Conservation (phyloP, 1,140 invertebrate species). For the Lepidurus apus region DNA sequence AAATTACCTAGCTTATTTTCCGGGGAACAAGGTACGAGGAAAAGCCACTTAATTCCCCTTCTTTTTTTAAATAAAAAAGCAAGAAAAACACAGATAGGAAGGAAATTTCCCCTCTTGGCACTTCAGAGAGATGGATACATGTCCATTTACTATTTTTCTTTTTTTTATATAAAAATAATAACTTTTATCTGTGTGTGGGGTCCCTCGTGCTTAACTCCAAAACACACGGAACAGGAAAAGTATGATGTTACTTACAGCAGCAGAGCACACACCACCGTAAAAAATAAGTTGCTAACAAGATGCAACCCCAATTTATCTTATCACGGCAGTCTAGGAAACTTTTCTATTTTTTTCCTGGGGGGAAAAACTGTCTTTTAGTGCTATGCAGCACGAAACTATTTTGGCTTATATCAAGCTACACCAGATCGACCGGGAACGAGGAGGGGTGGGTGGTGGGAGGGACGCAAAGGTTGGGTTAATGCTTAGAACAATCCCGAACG, state of each 20-base stretch:
- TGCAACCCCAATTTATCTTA: conserved; percentile 2
- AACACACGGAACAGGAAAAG: neutral
- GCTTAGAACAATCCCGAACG: neutral
- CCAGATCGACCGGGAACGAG: no score
- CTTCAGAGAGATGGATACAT: neutral
- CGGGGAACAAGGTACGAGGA: neutral
- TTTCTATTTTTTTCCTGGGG: neutral
- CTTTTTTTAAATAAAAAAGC: neutral
- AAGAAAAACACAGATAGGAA: neutral
- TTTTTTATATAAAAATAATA: neutral
- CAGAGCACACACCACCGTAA: neutral
- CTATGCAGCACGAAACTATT: no score
- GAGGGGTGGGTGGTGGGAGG: no score
- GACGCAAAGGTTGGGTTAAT: no score
- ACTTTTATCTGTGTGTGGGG: neutral
- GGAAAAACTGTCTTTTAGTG: neutral
- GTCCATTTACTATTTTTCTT: neutral
- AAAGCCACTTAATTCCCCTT: conserved; percentile 3
- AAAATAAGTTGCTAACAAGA: neutral
- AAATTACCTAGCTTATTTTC: neutral
- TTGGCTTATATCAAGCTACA: no score
- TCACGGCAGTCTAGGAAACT: neutral
- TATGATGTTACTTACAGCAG: neutral
- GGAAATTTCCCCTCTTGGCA: neutral
- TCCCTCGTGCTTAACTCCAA: neutral